phyloP scores from a whole-genome alignment of 2,888 invertebrate species.

The Dynastes maya region DNA sequence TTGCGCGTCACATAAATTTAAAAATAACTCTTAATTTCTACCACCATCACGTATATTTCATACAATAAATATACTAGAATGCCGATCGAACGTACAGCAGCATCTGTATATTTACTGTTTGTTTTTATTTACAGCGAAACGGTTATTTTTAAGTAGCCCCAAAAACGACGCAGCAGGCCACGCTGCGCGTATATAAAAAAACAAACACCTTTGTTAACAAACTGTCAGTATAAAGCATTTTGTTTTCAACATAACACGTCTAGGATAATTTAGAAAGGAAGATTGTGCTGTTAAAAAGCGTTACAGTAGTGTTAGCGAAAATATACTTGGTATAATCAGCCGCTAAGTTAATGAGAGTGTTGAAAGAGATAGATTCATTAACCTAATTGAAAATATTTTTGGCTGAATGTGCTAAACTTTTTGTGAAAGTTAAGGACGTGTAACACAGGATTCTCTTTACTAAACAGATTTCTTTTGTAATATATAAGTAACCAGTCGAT shows the following conservation, averaged over 20 bases:
- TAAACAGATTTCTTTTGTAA: too few species aligned
- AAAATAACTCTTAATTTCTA: constrained; percentile 3
- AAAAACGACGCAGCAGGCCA: neutral
- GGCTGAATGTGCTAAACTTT: too few species aligned
- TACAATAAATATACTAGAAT: neutral
- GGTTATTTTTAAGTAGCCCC: constrained; percentile 26
- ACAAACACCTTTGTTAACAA: constrained; percentile 31
- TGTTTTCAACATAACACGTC: neutral
- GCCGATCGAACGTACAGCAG: neutral
- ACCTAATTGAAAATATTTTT: constrained; percentile 10
- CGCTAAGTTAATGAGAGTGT: too few species aligned
- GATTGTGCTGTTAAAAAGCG: too few species aligned
- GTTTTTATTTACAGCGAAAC: constrained; percentile 29
- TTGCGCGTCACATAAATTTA: neutral
- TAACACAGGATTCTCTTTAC: too few species aligned
- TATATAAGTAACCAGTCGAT: neutral
- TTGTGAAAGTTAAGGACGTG: too few species aligned
- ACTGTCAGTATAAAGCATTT: constrained; percentile 26
- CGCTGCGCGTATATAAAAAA: neutral
- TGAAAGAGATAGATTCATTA: neutral
- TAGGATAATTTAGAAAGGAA: neutral
- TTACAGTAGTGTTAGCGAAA: too few species aligned
- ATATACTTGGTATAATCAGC: too few species aligned
- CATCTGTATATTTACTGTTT: constrained; percentile 9
- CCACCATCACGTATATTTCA: neutral